Conservation (phyloP, 2,113 vertebrate genomes). For the Odontophorus gujanensis region DNA sequence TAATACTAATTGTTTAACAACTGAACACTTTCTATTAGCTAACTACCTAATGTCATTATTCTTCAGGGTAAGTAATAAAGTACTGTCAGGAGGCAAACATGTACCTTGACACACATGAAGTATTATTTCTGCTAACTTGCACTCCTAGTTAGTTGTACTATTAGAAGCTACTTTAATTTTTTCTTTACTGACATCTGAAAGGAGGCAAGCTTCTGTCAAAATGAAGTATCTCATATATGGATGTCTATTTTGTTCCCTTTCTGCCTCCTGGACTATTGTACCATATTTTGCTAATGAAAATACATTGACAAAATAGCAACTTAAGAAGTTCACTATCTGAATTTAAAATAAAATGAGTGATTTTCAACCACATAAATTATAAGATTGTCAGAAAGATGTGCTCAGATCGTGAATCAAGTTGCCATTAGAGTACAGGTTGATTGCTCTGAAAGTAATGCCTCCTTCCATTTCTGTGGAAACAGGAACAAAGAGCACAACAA, state of each 20-base stretch:
- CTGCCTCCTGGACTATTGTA: not conserved
- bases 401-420: not conserved
- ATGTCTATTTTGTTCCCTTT: not conserved
- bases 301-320: not conserved
- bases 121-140: not conserved
- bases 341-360: not conserved
- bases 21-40: not conserved
- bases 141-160: not conserved
- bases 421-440: not conserved
- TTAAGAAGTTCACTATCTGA: not conserved
- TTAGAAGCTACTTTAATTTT: not conserved
- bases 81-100: not conserved
- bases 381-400: not conserved
- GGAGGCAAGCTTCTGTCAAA: not conserved
- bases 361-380: not conserved
- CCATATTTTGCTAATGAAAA: not conserved
- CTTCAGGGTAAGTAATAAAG: not conserved
- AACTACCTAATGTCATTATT: not conserved
- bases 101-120: not conserved
- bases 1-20: not conserved
- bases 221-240: not conserved
- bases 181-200: not conserved
- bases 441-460: not conserved
- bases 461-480: too few species aligned
- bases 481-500: too few species aligned